These are phyloP conservation scores for Sinelater perroti DNA, from an alignment of 2,888 invertebrate species.

Conservation along the genomic window DNA sequence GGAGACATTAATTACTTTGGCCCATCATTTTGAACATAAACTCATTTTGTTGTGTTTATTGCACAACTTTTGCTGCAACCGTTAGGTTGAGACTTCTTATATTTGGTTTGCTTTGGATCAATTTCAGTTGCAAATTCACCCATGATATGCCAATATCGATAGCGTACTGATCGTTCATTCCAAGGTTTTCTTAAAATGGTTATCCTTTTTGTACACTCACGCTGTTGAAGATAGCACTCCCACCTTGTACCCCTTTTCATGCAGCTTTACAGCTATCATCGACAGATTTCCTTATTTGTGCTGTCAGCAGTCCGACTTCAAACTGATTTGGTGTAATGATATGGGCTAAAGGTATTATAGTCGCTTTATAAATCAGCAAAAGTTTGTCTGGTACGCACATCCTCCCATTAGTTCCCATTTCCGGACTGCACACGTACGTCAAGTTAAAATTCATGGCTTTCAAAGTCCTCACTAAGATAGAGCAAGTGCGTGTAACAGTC, in stretches of 20 bases:
- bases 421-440: conserved; percentile 96
- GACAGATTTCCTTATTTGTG: conserved; percentile 72
- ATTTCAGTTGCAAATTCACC: conserved; percentile 74
- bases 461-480: conserved; percentile 76
- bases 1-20: too few relatives aligned
- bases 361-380: conserved; percentile 85
- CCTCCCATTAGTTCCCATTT: conserved; percentile 95
- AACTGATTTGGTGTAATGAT: conserved; percentile 97
- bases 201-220: conserved; percentile 75
- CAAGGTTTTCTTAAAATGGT: conserved; percentile 73
- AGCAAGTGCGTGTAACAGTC: conserved; percentile 88
- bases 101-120: conserved; percentile 82
- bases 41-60: neutral
- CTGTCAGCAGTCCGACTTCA: conserved; percentile 90
- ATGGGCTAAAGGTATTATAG: conserved; percentile 89
- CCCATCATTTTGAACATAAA: neutral
- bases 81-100: conserved; percentile 74
- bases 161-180: conserved; percentile 86
- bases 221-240: conserved; percentile 92
- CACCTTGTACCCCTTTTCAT: conserved; percentile 80
- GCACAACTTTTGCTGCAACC: neutral
- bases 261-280: conserved; percentile 82
- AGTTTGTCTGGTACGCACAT: conserved; percentile 94
- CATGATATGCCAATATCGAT: conserved; percentile 57
- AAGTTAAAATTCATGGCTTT: conserved; percentile 81